Conservation (phyloP, 1,140 invertebrate species). For the Episyrphus balteatus region DNA sequence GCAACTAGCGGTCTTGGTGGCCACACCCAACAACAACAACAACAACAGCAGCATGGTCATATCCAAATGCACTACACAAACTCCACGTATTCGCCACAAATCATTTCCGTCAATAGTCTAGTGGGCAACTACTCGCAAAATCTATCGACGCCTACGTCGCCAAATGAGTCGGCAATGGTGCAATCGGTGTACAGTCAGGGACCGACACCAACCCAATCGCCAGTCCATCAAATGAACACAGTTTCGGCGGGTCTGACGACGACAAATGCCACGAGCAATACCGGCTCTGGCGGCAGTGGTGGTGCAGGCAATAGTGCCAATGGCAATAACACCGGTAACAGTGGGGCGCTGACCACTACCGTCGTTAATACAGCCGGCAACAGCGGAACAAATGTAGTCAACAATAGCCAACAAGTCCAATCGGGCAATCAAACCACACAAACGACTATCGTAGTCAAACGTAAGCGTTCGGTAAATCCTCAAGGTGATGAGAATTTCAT, state of each 20-base stretch:
- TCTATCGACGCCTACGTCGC: slow-evolving; percentile 31
- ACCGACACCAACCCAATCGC: slow-evolving; percentile 33
- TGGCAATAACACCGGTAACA: slow-evolving; percentile 6
- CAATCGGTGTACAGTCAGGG: slow-evolving; percentile 37
- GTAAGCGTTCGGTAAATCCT: slow-evolving; percentile 54
- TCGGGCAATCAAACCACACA: slow-evolving; percentile 9
- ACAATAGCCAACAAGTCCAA: slow-evolving; percentile 37
- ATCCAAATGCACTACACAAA: slow-evolving; percentile 12
- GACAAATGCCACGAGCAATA: neutral
- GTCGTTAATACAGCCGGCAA: slow-evolving; percentile 2
- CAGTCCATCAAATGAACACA: slow-evolving; percentile 18
- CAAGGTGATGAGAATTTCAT: slow-evolving; percentile 70
- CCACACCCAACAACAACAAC: slow-evolving; percentile 4
- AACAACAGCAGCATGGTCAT: slow-evolving; percentile 11
- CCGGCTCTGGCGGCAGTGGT: slow-evolving; percentile 1
- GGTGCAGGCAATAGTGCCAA: slow-evolving; percentile 10
- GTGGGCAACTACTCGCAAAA: slow-evolving; percentile 35
- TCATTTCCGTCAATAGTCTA: slow-evolving; percentile 34
- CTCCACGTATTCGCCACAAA: slow-evolving; percentile 32
- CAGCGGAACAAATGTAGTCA: slow-evolving; percentile 18
- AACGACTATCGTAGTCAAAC: slow-evolving; percentile 31
- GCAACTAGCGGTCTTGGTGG: too few species aligned
- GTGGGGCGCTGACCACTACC: neutral
- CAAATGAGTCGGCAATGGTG: slow-evolving; percentile 35
- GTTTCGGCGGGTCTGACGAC: slow-evolving; percentile 7